Evolutionary conservation across 2,888 invertebrate species (phyloP).

Genomic region (Schizaphis graminum): DNA sequence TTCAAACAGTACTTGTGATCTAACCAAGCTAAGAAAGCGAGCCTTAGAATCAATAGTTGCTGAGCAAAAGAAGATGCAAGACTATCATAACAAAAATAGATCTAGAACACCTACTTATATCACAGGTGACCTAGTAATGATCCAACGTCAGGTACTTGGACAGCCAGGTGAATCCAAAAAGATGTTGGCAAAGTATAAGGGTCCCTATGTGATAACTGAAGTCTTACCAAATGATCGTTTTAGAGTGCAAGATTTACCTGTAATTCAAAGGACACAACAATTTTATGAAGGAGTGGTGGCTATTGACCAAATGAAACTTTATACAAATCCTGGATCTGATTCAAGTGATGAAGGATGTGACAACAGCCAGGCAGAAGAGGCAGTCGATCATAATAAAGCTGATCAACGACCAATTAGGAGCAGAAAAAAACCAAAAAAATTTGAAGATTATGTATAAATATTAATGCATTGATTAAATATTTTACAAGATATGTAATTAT

Average conservation of each 20-base stretch:
- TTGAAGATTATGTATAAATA: too few species aligned
- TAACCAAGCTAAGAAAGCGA: neutral
- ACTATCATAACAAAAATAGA: neutral
- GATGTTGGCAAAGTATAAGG: neutral
- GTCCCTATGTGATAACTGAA: neutral
- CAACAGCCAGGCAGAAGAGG: too few species aligned
- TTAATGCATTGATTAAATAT: too few species aligned
- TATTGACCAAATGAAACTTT: neutral
- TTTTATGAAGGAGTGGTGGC: neutral
- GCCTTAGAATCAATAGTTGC: neutral
- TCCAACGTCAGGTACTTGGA: neutral
- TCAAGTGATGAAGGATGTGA: too few species aligned
- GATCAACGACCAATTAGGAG: too few species aligned
- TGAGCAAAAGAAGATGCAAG: neutral
- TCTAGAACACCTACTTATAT: neutral
- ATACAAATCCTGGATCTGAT: too few species aligned
- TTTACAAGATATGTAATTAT: too few species aligned
- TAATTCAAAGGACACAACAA: neutral
- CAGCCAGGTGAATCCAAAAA: neutral
- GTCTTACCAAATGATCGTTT: neutral
- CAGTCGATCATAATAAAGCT: too few species aligned
- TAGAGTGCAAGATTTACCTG: neutral
- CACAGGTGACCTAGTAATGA: neutral
- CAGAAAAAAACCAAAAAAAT: too few species aligned
- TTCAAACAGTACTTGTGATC: neutral